phyloP scores from a whole-genome alignment of 1,140 invertebrate genomes.

The Globodera rostochiensis region DNA sequence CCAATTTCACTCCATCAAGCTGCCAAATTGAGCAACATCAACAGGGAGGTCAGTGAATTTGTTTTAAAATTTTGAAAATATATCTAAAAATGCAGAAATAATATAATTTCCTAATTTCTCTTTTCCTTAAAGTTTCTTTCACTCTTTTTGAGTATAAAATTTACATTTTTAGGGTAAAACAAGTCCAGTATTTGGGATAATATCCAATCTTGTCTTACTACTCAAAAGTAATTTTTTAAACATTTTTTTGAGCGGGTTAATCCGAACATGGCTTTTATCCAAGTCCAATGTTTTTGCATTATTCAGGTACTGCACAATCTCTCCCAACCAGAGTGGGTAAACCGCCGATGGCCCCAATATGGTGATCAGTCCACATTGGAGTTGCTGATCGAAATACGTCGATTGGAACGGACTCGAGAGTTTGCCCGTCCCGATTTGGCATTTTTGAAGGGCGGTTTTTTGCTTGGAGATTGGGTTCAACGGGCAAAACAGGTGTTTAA shows the following conservation, averaged over 20 bases:
- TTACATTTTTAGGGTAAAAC: too few species aligned
- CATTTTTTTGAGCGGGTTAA: too few species aligned
- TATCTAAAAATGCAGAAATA: too few species aligned
- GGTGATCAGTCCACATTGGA: slow-evolving; percentile 39
- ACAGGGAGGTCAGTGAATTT: slow-evolving; percentile 18
- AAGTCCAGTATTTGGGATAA: too few species aligned
- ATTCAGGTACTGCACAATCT: slow-evolving; percentile 31
- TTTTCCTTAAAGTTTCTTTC: too few species aligned
- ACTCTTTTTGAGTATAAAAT: too few species aligned
- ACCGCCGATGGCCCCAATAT: slow-evolving; percentile 34
- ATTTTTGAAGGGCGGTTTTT: slow-evolving; percentile 40
- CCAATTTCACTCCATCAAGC: slow-evolving; percentile 14
- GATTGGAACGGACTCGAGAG: slow-evolving; percentile 38
- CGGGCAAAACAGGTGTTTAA: slow-evolving; percentile 31
- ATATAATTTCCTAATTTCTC: too few species aligned
- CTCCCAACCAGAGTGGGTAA: slow-evolving; percentile 27
- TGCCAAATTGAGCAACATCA: slow-evolving; percentile 29
- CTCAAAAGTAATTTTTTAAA: too few species aligned
- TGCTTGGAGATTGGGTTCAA: slow-evolving; percentile 47
- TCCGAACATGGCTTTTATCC: too few species aligned
- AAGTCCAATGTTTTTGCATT: too few species aligned
- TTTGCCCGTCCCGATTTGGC: slow-evolving; percentile 37
- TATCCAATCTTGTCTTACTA: too few species aligned
- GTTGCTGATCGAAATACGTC: slow-evolving; percentile 37
- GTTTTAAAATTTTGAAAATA: too few species aligned